Conservation (phyloP, 2,797 vertebrate genomes). For the Ctenopoma multispine region DNA sequence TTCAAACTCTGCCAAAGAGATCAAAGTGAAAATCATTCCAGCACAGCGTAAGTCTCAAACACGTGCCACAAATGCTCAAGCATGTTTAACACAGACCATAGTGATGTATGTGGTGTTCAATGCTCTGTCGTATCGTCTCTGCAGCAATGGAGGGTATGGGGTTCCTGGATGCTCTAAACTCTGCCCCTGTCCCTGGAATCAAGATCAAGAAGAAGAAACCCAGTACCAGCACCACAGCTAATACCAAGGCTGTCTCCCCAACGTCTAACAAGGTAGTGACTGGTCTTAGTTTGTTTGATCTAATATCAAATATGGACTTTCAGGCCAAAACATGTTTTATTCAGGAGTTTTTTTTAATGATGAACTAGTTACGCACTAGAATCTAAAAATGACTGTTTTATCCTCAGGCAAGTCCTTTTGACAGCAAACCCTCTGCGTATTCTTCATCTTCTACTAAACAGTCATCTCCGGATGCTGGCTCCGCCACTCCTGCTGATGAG, state of each 20-base stretch:
- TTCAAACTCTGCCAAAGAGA: slow-evolving; percentile 93
- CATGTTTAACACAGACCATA: too few relatives aligned
- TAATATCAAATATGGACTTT: background rate
- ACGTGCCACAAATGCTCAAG: background rate
- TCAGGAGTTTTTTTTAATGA: too few relatives aligned
- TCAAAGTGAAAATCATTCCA: slow-evolving; percentile 98
- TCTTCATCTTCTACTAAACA: slow-evolving; percentile 83
- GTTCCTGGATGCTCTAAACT: slow-evolving; percentile 96
- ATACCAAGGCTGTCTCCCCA: slow-evolving; percentile 88
- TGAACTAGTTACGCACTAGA: too few relatives aligned
- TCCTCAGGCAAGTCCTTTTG: slow-evolving; percentile 89
- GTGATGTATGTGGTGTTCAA: slow-evolving; percentile 6
- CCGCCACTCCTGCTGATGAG: slow-evolving; percentile 78
- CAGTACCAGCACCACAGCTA: slow-evolving; percentile 2
- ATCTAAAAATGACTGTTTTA: background rate
- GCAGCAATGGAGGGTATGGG: slow-evolving; percentile 94
- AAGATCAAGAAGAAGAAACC: slow-evolving; percentile 98
- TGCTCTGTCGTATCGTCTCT: background rate
- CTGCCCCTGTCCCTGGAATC: slow-evolving; percentile 93
- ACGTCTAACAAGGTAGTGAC: slow-evolving; percentile 90
- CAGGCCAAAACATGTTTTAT: background rate
- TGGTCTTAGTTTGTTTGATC: background rate
- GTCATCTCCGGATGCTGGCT: slow-evolving; percentile 87
- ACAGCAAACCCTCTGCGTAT: slow-evolving; percentile 85
- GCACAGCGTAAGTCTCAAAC: slow-evolving; percentile 87